A percentile compares a stretch with the other conserved stretches of the same genome.
Evolutionary conservation across 2,113 vertebrate genomes (phyloP).

Genomic region (Saccopteryx bilineata): DNA sequence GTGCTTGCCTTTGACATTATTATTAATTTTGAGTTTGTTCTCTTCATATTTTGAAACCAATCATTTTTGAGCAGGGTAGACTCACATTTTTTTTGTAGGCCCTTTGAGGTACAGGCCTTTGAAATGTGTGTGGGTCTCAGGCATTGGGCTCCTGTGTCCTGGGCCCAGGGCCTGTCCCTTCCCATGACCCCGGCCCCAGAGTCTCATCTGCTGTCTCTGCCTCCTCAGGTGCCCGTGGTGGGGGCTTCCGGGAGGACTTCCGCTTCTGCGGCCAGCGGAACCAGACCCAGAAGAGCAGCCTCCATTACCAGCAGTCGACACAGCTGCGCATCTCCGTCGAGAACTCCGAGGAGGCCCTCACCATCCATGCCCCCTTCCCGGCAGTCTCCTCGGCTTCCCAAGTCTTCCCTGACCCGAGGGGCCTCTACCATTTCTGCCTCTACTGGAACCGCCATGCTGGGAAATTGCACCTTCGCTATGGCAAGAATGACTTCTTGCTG

Average conservation of each 20-base stretch:
- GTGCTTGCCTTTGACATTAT: slow-evolving; percentile 9
- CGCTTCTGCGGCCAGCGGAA: slow-evolving; percentile 87
- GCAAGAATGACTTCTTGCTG: slow-evolving; percentile 81
- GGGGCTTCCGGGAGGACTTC: slow-evolving; percentile 80
- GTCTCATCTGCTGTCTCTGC: background rate
- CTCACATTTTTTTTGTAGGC: background rate
- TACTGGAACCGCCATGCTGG: slow-evolving; percentile 82
- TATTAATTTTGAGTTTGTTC: background rate
- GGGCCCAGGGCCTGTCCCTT: background rate
- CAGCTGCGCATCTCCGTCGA: slow-evolving; percentile 69
- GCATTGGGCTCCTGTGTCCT: background rate
- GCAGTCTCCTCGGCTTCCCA: fast-evolving
- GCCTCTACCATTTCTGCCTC: slow-evolving; percentile 88
- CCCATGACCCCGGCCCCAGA: background rate
- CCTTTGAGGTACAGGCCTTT: background rate
- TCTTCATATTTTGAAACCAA: background rate
- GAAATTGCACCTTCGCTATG: slow-evolving; percentile 77
- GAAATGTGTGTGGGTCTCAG: background rate
- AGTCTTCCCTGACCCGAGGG: slow-evolving; percentile 44
- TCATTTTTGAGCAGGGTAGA: background rate
- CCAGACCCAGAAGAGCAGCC: slow-evolving; percentile 82
- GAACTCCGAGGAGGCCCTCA: slow-evolving; percentile 77
- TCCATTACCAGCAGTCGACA: background rate
- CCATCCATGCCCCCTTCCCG: slow-evolving; percentile 76
- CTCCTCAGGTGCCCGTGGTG: slow-evolving; percentile 57